These are phyloP conservation scores for Ophioderma brevispina DNA, from an alignment of 35 echinoderm and acorn worm genomes.

Conservation along the genomic window DNA sequence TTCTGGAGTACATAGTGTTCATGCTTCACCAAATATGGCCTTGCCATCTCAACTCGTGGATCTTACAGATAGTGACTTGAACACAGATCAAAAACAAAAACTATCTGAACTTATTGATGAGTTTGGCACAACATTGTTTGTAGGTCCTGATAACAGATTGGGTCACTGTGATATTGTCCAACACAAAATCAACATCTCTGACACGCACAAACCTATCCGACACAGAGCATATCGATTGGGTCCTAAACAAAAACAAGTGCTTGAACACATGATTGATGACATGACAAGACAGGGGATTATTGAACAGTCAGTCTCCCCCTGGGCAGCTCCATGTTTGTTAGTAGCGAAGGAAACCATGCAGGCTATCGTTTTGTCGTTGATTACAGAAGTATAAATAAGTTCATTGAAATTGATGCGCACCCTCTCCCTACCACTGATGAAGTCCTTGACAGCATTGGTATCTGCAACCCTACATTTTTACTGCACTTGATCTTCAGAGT, in stretches of 20 bases:
- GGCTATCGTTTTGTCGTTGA: background rate
- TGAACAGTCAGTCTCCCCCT: background rate
- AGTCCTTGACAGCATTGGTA: slow-evolving; percentile 13
- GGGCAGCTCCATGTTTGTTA: background rate
- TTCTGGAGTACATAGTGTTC: background rate
- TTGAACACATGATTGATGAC: background rate
- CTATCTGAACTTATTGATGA: background rate
- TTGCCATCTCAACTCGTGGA: background rate
- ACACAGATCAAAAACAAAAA: background rate
- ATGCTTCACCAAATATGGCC: background rate
- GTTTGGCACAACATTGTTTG: background rate
- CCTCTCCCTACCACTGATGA: slow-evolving; percentile 48
- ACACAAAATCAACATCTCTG: background rate
- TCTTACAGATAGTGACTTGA: background rate
- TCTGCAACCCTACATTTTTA: slow-evolving; percentile 19
- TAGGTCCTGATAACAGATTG: background rate
- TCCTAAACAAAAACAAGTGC: background rate
- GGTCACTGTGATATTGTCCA: background rate
- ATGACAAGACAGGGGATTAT: background rate
- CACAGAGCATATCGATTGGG: background rate
- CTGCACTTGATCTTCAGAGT: slow-evolving; percentile 37
- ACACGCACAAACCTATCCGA: background rate
- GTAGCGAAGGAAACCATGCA: background rate
- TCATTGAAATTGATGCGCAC: slow-evolving; percentile 36
- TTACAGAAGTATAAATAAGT: background rate